These are phyloP conservation scores for Sinocyclocheilus anophthalmus DNA, from an alignment of 2,113 vertebrate genomes.

Conservation along the genomic window DNA sequence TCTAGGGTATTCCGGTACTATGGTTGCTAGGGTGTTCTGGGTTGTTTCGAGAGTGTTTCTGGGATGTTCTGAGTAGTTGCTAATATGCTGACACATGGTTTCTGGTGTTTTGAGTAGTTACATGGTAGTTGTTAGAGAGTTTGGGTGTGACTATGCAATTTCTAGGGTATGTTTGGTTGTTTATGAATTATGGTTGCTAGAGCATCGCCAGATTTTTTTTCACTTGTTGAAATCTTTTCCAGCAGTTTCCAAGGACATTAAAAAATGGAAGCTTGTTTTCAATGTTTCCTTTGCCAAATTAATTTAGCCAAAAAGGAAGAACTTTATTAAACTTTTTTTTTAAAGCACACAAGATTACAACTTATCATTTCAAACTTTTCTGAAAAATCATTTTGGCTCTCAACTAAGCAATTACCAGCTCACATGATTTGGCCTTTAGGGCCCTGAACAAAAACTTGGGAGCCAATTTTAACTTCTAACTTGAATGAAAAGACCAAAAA, in stretches of 20 bases:
- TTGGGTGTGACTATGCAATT: background rate
- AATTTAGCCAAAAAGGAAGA: background rate
- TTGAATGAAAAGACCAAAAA: background rate
- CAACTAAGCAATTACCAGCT: constrained; percentile 27
- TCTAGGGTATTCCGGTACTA: too few species aligned
- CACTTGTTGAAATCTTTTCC: background rate
- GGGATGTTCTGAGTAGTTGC: background rate
- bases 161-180: too few species aligned
- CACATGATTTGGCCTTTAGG: background rate
- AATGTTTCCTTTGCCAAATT: background rate
- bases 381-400: constrained; percentile 5
- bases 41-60: background rate
- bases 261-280: background rate
- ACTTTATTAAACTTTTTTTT: background rate
- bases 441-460: constrained; percentile 5
- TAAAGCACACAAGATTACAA: background rate
- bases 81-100: background rate
- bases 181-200: background rate
- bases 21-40: too few species aligned
- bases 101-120: too few species aligned
- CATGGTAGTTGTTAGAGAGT: too few species aligned
- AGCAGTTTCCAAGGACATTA: background rate
- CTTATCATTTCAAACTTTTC: constrained; percentile 9
- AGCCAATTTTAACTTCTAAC: background rate
- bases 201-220: background rate